Evolutionary conservation across 2,797 vertebrate genomes (phyloP), one percentile per base, ranked within the genome.

Genomic region (Pachyuromys duprasi): DNA sequence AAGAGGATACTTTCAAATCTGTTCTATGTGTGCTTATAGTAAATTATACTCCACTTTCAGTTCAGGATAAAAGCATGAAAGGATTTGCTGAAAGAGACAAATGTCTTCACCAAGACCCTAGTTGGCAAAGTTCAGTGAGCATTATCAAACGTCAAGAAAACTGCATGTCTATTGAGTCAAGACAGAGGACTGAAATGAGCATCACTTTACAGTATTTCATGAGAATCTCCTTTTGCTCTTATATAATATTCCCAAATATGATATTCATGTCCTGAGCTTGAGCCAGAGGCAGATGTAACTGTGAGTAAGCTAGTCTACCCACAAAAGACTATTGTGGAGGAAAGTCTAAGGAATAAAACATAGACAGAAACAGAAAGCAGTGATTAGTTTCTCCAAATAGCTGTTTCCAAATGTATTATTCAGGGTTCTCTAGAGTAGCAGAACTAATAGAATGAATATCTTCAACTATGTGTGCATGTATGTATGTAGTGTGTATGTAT

Each of bases 61-160:
- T 84, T 96, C 53, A 86, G 39, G 67, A 94, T 22, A 87, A 5
- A 96, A 92, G 8, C 28, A 75, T 74, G 57, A 95, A 95, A 89
- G 22, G 24, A 70, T 84, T 81, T 93, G 31, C 49, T 83, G 13
- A 91, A 94, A 94, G 45, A 86, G 31, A 70, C 39, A 93, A 87
- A 94, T 84, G 36, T 65, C 15, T 95, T 95, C 60, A 78, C 87
- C 39, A 90, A 96, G 36, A 57, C 39, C 14, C 33, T 63, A 65
- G 26, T 49, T 91, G 93, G 36, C 26, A 87, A 42, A 53, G 12
- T 55, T 83, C 87, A 65, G 75, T 91, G 55, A 26, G 8, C 55
- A 70, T 62, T 74, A 15, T 65, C 57, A 89, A 49, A 79, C 55
- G 53, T 53, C 63, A 15, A 31, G 76, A 57, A 81, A n/a, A 63